Conservation (phyloP, 2,113 vertebrate genomes). For the Puma concolor region DNA sequence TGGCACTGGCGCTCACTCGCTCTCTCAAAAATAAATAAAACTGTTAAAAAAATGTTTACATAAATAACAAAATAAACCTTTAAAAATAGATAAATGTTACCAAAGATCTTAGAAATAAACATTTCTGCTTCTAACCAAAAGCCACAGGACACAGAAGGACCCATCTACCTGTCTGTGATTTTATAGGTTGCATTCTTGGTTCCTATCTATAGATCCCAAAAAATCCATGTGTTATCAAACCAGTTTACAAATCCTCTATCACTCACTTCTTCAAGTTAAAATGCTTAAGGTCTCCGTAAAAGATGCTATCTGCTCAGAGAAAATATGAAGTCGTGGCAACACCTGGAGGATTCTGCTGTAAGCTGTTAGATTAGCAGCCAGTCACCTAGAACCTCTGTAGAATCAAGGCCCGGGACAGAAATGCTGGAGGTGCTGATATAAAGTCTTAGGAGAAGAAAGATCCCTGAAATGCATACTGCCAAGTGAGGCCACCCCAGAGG, state of each 20-base stretch:
- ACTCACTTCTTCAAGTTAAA: not conserved
- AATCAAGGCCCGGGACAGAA: not conserved
- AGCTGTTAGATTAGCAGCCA: not conserved
- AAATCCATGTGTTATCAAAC: not conserved
- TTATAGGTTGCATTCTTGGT: not conserved
- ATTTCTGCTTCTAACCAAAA: not conserved
- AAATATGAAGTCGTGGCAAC: not conserved
- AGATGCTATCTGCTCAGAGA: not conserved
- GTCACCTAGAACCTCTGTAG: not conserved
- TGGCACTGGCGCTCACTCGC: too few species aligned
- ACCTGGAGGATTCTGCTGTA: not conserved
- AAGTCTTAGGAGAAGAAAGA: not conserved
- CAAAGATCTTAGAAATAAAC: not conserved
- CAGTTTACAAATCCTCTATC: not conserved
- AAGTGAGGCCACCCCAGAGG: fast-evolving
- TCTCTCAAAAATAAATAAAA: too few species aligned
- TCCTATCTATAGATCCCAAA: not conserved
- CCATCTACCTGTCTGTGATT: not conserved
- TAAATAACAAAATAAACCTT: too few species aligned
- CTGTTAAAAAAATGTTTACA: too few species aligned
- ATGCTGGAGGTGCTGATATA: fast-evolving
- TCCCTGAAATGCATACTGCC: not conserved
- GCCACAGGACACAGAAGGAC: not conserved
- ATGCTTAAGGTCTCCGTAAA: not conserved
- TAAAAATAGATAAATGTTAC: too few species aligned